Evolutionary conservation across 35 echinoderm and acorn worm genomes (phyloP).

Genomic region (Anneissia japonica): DNA sequence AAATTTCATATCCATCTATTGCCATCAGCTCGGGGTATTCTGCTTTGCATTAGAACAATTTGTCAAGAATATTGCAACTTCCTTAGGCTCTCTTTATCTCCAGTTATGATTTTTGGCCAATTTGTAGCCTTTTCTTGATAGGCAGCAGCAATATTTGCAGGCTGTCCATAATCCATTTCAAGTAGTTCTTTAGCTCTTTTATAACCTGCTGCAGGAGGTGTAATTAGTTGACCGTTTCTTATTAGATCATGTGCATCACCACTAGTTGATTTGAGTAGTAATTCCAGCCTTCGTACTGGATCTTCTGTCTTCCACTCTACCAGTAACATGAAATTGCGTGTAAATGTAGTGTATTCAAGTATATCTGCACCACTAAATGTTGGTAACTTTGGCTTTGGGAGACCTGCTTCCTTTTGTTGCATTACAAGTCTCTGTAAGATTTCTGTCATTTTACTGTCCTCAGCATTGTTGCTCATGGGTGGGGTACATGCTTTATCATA

Average conservation of each 20-base stretch:
- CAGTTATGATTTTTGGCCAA: constrained; percentile 20
- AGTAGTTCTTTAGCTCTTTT: constrained; percentile 32
- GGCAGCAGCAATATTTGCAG: constrained; percentile 19
- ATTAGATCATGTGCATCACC: constrained; percentile 42
- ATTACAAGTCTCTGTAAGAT: constrained; percentile 18
- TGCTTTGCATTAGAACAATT: constrained; percentile 30
- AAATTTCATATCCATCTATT: constrained; percentile 34
- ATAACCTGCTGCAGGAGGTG: not conserved
- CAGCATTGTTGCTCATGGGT: too few species aligned
- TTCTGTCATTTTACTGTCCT: not conserved
- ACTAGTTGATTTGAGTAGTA: constrained; percentile 36
- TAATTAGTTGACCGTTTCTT: constrained; percentile 9
- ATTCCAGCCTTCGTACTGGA: constrained; percentile 9
- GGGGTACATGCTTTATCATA: too few species aligned
- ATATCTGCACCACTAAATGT: constrained; percentile 39
- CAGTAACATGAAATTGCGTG: constrained; percentile 41
- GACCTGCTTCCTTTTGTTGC: constrained; percentile 17
- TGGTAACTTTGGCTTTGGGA: constrained; percentile 20
- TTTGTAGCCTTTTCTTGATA: constrained; percentile 22
- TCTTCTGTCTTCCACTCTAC: constrained; percentile 29
- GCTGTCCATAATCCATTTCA: constrained; percentile 36
- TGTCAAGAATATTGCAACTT: constrained; percentile 44
- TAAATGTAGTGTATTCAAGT: constrained; percentile 33
- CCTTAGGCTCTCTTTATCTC: constrained; percentile 18
- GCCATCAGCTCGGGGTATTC: constrained; percentile 21